Evolutionary conservation across 2,888 invertebrate species (phyloP).

Genomic region (Hirtodrosophila duncani): DNA sequence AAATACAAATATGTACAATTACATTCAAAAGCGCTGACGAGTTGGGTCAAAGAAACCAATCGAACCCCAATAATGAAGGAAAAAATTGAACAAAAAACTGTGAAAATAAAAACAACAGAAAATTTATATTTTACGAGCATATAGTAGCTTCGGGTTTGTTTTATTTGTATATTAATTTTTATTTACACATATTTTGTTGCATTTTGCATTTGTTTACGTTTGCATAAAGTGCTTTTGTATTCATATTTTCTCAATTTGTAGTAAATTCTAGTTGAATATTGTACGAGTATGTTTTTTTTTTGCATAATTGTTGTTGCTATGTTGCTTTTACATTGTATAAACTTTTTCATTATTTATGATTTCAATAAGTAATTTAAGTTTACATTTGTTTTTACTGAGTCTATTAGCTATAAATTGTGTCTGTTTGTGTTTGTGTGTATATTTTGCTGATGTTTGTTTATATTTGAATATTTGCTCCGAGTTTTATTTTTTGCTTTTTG

Average conservation of each 20-base stretch:
- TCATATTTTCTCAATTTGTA: slow-evolving; percentile 51
- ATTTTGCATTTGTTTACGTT: slow-evolving; percentile 39
- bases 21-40: slow-evolving; percentile 29
- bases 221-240: slow-evolving; percentile 51
- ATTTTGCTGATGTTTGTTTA: slow-evolving; percentile 10
- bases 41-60: slow-evolving; percentile 18
- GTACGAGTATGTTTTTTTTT: no score
- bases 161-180: slow-evolving; percentile 31
- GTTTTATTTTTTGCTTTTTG: slow-evolving; percentile 7
- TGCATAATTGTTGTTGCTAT: slow-evolving; percentile 41
- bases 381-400: slow-evolving; percentile 24
- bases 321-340: slow-evolving; percentile 14
- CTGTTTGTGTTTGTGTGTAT: slow-evolving; percentile 12
- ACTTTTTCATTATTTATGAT: slow-evolving; percentile 34
- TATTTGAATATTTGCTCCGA: slow-evolving; percentile 48
- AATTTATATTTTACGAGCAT: slow-evolving; percentile 42
- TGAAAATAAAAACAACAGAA: slow-evolving; percentile 40
- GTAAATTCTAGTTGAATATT: slow-evolving; percentile 44
- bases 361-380: slow-evolving; percentile 50
- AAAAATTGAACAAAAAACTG: slow-evolving; percentile 17
- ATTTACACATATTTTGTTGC: slow-evolving; percentile 44
- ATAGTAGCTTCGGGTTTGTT: no score
- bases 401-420: slow-evolving; percentile 44
- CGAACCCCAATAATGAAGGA: slow-evolving; percentile 10
- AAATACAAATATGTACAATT: slow-evolving; percentile 70